These are phyloP conservation scores for Polyodon spathula DNA, from an alignment of 2,113 vertebrate species.

Conservation along the genomic window DNA sequence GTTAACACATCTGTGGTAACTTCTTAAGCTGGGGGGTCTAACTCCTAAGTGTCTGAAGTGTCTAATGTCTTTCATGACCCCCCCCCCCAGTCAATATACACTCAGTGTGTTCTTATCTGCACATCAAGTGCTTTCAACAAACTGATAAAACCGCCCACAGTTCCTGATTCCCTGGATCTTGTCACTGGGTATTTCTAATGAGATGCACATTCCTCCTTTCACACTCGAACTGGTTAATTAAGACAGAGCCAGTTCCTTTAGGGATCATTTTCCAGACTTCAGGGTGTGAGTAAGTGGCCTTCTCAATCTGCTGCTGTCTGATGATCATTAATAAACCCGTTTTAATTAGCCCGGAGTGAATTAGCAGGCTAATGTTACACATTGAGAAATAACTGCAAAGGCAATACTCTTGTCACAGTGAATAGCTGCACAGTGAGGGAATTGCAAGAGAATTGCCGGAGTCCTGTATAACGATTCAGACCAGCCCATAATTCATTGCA, in stretches of 20 bases:
- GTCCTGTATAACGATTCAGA: too few relatives aligned
- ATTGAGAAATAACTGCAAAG: not conserved
- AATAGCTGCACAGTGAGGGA: too few relatives aligned
- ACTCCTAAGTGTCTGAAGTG: constrained; percentile 14
- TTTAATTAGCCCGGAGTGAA: not conserved
- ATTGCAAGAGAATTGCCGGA: too few relatives aligned
- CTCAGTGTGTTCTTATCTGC: constrained; percentile 12
- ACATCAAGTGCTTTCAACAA: constrained; percentile 22
- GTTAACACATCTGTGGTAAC: constrained; percentile 38
- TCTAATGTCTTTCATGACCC: constrained; percentile 15
- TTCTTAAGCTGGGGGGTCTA: constrained; percentile 36
- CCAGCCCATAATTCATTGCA: too few relatives aligned
- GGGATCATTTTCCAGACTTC: constrained; percentile 45
- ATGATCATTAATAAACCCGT: constrained; percentile 22
- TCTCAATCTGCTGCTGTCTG: constrained; percentile 18
- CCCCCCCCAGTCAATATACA: not conserved
- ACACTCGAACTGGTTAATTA: constrained; percentile 32
- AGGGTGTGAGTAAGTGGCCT: constrained; percentile 35
- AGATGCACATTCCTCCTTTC: constrained; percentile 7
- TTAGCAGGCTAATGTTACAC: not conserved
- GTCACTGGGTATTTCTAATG: constrained; percentile 32
- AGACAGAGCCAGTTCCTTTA: constrained; percentile 26
- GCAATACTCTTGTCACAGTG: too few relatives aligned
- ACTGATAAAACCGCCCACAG: constrained; percentile 32
- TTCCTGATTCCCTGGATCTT: constrained; percentile 32